These are phyloP conservation scores for Chironex yamaguchii DNA, from an alignment of 30 jellyfish, hydroid and myxozoan genomes.

Conservation along the genomic window DNA sequence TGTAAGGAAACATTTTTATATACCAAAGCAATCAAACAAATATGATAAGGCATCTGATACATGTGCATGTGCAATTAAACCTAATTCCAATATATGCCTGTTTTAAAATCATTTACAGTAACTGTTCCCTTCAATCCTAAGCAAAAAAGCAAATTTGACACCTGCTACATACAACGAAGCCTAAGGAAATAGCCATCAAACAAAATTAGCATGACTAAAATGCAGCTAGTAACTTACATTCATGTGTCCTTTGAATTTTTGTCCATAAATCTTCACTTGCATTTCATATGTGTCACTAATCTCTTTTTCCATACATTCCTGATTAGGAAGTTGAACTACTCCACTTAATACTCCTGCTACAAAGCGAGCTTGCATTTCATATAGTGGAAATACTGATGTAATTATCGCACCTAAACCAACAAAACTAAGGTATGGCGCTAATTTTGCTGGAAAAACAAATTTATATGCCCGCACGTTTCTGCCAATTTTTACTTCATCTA, in stretches of 20 bases:
- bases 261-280: background rate
- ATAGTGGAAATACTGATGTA: slow-evolving; percentile 68
- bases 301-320: slow-evolving; percentile 45
- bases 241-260: slow-evolving; percentile 15
- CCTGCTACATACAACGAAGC: no score
- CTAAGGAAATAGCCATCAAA: no score
- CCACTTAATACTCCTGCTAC: slow-evolving; percentile 81
- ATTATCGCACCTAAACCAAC: slow-evolving; percentile 69
- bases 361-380: slow-evolving; percentile 91
- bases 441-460: slow-evolving; percentile 61
- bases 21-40: no score
- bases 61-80: no score
- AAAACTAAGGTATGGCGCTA: slow-evolving; percentile 65
- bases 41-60: no score
- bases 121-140: no score
- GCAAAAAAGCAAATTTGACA: no score
- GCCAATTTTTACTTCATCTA: slow-evolving; percentile 31
- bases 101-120: no score
- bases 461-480: slow-evolving; percentile 74
- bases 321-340: slow-evolving; percentile 60
- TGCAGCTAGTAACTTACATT: no score
- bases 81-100: no score
- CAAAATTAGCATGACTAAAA: no score
- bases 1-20: no score
- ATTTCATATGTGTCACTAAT: background rate